A percentile compares a stretch with the other conserved stretches of the same genome.
These are phyloP conservation scores for Halcyon malimbica DNA, from an alignment of 2,113 vertebrate species.

Conservation along the genomic window DNA sequence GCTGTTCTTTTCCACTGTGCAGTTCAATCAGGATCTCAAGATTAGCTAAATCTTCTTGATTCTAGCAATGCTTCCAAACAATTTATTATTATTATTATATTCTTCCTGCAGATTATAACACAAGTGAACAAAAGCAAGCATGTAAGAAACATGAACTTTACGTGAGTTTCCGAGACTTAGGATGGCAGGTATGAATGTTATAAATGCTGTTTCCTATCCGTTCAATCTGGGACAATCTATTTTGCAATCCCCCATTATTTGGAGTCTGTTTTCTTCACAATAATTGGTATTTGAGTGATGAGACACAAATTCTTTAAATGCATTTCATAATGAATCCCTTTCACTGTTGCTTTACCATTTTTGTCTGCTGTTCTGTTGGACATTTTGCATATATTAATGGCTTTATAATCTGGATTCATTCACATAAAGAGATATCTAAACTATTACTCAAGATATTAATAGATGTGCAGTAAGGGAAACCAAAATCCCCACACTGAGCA, in stretches of 20 bases:
- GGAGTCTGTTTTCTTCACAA: not conserved
- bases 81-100: slow-evolving; percentile 11
- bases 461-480: not conserved
- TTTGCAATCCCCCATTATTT: not conserved
- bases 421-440: not conserved
- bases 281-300: not conserved
- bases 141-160: slow-evolving; percentile 99
- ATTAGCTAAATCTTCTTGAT: not conserved
- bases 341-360: not conserved
- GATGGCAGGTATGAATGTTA: slow-evolving; percentile 90
- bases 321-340: not conserved
- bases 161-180: slow-evolving; percentile 96
- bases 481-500: not conserved
- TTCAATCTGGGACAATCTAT: not conserved
- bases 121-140: slow-evolving; percentile 96
- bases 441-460: not conserved
- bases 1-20: not conserved
- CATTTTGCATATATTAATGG: not conserved
- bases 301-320: not conserved
- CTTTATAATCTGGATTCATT: not conserved
- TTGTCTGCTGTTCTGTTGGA: not conserved
- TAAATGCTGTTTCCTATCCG: not conserved
- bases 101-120: slow-evolving; percentile 87
- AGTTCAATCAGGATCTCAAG: not conserved
- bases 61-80: not conserved